Base-by-base conservation (phyloP, 2,113 vertebrate genomes). In the Cichladusa arquata region DNA sequence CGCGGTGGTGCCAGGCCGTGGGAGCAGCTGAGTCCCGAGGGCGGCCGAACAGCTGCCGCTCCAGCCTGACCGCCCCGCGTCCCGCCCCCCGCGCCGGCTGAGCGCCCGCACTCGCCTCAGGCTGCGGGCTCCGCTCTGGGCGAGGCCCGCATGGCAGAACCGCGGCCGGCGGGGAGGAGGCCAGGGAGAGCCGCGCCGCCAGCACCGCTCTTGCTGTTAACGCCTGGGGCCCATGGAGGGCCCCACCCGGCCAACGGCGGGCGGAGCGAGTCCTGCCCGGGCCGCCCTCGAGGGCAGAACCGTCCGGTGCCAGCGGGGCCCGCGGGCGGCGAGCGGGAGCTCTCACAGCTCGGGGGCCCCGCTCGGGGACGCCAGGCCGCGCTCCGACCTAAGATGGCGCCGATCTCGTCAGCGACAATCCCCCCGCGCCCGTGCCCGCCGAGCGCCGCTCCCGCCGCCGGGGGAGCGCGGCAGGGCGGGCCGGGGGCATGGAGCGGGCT, bases 351-450 rank as follows among this genome's bases (percentile, higher is more conserved):
- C 25, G 18, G 53, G 45, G 54, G 19, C 53, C 53, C 42, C 42
- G 34, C 44, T 81, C 44, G 42, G 74, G 50, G 89, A 44, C 6
- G 48, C 66, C 38, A 73, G 90, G 87, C 93, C 82, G 62, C 81
- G 44, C 67, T 89, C 61, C 82, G 69, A 86, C 91, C 93, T 87
- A 96, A 96, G 92, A 96, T 96, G 96, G 96, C 96, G 96, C 53
- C 95, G 72, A 69, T 51, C 88, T 91, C 64, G 8, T 64, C 78
- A 77, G 92, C 94, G 40, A 83, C 95, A 74, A 67, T 71, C 70
- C 81, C 86, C 87, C 79, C 67, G 64, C 48, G 82, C 56, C 85
- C 23, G 14, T 82, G 29, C 56, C 85, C 26, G 14, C 86, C 34
- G 11, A 51, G 81, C 40, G 45, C 64, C 4, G 60, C 70, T 85